Evolutionary conservation across 2,113 vertebrate species (phyloP).

Genomic region (Conger conger): DNA sequence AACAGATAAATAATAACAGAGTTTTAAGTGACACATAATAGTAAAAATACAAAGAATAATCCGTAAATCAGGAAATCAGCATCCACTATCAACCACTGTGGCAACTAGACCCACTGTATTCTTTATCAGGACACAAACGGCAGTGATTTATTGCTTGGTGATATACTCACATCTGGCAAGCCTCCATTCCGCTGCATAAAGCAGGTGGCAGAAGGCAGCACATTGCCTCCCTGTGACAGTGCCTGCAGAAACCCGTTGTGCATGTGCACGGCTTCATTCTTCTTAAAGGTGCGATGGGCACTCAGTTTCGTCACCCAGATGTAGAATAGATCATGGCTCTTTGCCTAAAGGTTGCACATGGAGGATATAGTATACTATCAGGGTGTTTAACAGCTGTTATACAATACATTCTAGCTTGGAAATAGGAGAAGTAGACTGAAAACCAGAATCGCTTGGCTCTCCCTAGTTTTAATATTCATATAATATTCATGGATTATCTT

Average conservation of each 20-base stretch:
- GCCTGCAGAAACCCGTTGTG: conserved; percentile 67
- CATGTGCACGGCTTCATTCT: conserved; percentile 65
- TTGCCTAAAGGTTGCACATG: conserved; percentile 64
- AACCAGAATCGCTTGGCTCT: neutral
- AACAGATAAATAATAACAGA: no score
- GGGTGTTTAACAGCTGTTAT: neutral
- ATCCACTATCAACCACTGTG: no score
- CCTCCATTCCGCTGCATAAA: conserved; percentile 51
- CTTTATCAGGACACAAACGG: neutral
- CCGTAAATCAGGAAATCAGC: no score
- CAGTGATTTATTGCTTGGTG: conserved; percentile 26
- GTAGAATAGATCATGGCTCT: conserved; percentile 81
- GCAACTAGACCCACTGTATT: neutral
- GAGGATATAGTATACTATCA: neutral
- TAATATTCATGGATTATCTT: no score
- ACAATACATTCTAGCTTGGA: neutral
- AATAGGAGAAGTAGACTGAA: neutral
- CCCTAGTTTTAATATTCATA: no score
- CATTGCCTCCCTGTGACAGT: conserved; percentile 45
- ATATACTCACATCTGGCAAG: conserved; percentile 53
- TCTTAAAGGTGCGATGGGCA: conserved; percentile 77
- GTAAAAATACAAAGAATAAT: no score
- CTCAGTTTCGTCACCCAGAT: conserved; percentile 88
- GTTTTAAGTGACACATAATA: no score
- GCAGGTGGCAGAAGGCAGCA: conserved; percentile 47